phyloP scores from a whole-genome alignment of 1,140 invertebrate species.

The Lysiphlebus fabarum region DNA sequence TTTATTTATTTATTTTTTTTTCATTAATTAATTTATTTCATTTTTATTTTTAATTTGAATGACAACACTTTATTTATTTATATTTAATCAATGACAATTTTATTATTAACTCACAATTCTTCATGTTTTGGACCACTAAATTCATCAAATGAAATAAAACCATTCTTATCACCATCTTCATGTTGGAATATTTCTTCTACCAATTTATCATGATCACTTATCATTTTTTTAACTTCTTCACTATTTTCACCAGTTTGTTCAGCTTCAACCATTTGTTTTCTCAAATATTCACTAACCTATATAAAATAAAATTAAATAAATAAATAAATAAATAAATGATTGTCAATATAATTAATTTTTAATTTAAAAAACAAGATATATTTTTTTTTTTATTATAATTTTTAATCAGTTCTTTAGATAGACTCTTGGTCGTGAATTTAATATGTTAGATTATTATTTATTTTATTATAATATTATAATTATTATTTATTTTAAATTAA shows the following conservation, averaged over 20 bases:
- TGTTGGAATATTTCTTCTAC: slow-evolving; percentile 96
- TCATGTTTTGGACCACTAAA: slow-evolving; percentile 97
- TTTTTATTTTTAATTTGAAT: not conserved
- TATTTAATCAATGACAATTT: slow-evolving; percentile 13
- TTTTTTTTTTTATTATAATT: not conserved
- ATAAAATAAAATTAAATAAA: not conserved
- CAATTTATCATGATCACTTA: slow-evolving; percentile 87
- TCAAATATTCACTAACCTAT: slow-evolving; percentile 85
- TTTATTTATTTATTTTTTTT: too few species aligned
- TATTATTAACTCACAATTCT: slow-evolving; percentile 71
- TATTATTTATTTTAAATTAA: not conserved
- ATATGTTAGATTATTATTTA: not conserved
- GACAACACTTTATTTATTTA: not conserved
- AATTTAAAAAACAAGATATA: too few species aligned
- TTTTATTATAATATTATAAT: not conserved
- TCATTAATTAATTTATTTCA: too few species aligned
- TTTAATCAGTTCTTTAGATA: not conserved
- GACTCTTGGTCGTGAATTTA: too few species aligned
- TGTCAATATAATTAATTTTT: not conserved
- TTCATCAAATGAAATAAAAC: slow-evolving; percentile 92
- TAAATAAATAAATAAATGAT: too few species aligned
- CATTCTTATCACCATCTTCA: slow-evolving; percentile 93
- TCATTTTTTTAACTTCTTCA: slow-evolving; percentile 80
- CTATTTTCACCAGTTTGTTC: slow-evolving; percentile 61
- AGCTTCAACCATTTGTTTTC: slow-evolving; percentile 83